Conservation (phyloP, 2,797 vertebrate species). For the Ispidina picta region DNA sequence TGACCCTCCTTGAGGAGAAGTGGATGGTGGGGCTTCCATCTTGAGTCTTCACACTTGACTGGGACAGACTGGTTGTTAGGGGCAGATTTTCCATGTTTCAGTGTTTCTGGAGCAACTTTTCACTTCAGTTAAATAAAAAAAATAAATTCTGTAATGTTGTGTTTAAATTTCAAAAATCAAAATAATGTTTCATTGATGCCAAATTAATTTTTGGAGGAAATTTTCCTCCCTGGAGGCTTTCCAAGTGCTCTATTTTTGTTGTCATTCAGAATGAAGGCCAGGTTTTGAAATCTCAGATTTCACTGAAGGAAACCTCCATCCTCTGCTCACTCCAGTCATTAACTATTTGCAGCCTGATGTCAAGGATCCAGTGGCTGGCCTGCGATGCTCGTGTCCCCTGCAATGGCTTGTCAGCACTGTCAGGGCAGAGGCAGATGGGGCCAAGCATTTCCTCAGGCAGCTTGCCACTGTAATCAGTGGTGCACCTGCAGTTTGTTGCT, state of each 20-base stretch:
- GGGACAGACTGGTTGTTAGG: neutral
- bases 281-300: slow-evolving; percentile 22
- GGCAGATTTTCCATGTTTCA: neutral
- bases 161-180: neutral
- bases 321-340: neutral
- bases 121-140: neutral
- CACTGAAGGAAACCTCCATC: neutral
- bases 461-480: neutral
- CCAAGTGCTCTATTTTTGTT: neutral
- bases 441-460: neutral
- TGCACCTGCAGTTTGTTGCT: neutral
- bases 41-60: neutral
- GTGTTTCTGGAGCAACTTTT: neutral
- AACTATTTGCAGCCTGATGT: neutral
- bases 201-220: neutral
- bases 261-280: neutral
- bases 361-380: neutral
- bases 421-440: neutral
- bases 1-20: neutral
- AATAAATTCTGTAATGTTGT: neutral
- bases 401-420: neutral
- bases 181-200: neutral
- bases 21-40: neutral
- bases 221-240: neutral
- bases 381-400: neutral